These are phyloP conservation scores for Tetraneura akinire DNA, from an alignment of 1,140 invertebrate species.

Conservation along the genomic window DNA sequence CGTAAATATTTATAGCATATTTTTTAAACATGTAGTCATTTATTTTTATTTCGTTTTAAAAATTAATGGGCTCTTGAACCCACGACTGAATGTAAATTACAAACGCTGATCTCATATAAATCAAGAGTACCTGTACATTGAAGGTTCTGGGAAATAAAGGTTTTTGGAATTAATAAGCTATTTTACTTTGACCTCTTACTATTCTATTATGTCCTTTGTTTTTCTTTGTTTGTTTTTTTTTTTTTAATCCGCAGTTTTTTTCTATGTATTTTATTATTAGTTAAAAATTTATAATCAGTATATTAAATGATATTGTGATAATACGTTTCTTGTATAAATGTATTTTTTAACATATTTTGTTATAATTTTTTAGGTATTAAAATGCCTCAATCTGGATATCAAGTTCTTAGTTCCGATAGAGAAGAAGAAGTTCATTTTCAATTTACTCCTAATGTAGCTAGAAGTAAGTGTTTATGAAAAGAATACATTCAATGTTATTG, in stretches of 20 bases:
- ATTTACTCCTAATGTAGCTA: constrained; percentile 34
- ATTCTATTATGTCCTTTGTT: constrained; percentile 37
- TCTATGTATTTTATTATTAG: neutral
- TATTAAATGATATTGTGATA: neutral
- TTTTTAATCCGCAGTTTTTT: neutral
- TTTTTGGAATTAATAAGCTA: constrained; percentile 8
- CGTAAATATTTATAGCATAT: neutral
- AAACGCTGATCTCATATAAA: constrained; percentile 21
- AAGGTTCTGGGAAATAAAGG: constrained; percentile 39
- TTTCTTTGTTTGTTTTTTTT: constrained; percentile 15
- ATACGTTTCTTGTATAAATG: neutral
- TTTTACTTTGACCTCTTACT: constrained; percentile 39
- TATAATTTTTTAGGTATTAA: constrained; percentile 16
- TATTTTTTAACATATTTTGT: neutral
- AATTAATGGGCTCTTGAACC: neutral
- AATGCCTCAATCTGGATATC: constrained; percentile 42
- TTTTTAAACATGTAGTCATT: neutral
- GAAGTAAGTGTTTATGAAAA: constrained; percentile 24
- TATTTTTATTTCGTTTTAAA: neutral
- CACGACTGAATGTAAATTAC: constrained; percentile 6
- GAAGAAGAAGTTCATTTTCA: constrained; percentile 46
- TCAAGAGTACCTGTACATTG: constrained; percentile 15
- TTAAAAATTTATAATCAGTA: neutral
- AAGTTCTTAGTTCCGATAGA: constrained; percentile 41
- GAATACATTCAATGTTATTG: neutral